Conservation (phyloP, 2,797 vertebrate genomes). For the Epinephelus awoara region DNA sequence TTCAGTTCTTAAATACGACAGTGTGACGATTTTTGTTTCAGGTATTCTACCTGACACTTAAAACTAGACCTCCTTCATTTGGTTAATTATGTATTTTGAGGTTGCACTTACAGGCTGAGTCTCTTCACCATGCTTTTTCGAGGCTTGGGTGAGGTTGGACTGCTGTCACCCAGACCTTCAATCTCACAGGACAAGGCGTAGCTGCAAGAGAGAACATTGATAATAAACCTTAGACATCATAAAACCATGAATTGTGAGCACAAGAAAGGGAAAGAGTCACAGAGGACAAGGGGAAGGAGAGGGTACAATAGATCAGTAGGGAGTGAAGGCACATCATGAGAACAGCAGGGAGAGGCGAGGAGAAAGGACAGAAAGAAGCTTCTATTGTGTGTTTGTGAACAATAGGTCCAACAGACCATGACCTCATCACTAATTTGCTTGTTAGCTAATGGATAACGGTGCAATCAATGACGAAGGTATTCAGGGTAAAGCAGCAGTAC, state of each 20-base stretch:
- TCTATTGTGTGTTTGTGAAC: constrained; percentile 58
- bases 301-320: constrained; percentile 58
- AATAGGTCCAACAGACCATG: constrained; percentile 65
- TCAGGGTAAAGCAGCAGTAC: constrained; percentile 69
- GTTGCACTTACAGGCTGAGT: constrained; percentile 93
- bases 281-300: background rate
- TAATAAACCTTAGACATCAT: constrained; percentile 21
- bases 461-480: constrained; percentile 8
- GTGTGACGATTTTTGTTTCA: background rate
- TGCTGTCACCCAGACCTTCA: constrained; percentile 90
- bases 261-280: constrained; percentile 13
- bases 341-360: constrained; percentile 33
- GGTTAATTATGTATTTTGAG: background rate
- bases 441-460: constrained; percentile 50
- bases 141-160: constrained; percentile 90
- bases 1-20: constrained; percentile 9
- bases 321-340: constrained; percentile 40
- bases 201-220: constrained; percentile 79
- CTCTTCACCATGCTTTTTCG: constrained; percentile 98
- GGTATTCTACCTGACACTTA: background rate
- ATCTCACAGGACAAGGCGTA: constrained; percentile 91
- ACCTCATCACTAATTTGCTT: constrained; percentile 52
- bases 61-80: background rate
- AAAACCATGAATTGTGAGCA: constrained; percentile 17
- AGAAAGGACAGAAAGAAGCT: constrained; percentile 49